Evolutionary conservation across 35 echinoderm and acorn worm species (phyloP).

Genomic region (Hemicentrotus pulcherrimus): DNA sequence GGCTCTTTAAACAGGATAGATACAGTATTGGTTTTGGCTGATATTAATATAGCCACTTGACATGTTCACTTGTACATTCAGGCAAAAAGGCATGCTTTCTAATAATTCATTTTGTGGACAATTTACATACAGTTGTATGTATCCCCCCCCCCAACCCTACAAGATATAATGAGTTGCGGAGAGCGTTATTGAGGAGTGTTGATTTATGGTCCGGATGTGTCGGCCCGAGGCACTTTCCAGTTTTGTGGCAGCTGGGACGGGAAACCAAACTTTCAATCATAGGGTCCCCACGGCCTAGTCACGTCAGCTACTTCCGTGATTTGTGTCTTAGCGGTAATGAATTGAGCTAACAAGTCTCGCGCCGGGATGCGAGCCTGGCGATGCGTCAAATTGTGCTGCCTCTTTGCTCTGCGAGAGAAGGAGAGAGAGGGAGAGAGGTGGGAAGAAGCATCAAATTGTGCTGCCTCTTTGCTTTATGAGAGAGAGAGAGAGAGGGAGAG

Average conservation of each 20-base stretch:
- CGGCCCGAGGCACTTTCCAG: too few relatives aligned
- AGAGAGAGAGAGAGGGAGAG: too few relatives aligned
- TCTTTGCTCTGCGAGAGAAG: background rate
- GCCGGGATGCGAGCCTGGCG: background rate
- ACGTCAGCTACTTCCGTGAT: background rate
- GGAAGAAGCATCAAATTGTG: background rate
- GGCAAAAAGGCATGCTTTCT: too few relatives aligned
- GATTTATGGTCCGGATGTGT: background rate
- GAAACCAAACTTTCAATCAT: background rate
- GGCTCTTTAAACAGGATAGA: too few relatives aligned
- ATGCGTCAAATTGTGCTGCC: background rate
- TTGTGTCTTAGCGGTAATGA: slow-evolving; percentile 17
- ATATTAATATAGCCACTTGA: too few relatives aligned
- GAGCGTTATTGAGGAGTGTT: background rate
- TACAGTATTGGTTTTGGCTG: too few relatives aligned
- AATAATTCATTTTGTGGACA: too few relatives aligned
- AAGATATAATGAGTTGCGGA: too few relatives aligned
- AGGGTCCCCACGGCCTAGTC: background rate
- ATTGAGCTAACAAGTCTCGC: slow-evolving; percentile 2
- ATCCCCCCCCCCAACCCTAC: too few relatives aligned
- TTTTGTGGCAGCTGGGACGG: background rate
- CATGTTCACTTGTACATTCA: too few relatives aligned
- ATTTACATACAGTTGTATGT: too few relatives aligned
- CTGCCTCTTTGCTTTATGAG: too few relatives aligned
- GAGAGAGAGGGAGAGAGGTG: background rate